Evolutionary conservation across 1,140 invertebrate genomes (phyloP).

Genomic region (Pemphigus obesinymphae): DNA sequence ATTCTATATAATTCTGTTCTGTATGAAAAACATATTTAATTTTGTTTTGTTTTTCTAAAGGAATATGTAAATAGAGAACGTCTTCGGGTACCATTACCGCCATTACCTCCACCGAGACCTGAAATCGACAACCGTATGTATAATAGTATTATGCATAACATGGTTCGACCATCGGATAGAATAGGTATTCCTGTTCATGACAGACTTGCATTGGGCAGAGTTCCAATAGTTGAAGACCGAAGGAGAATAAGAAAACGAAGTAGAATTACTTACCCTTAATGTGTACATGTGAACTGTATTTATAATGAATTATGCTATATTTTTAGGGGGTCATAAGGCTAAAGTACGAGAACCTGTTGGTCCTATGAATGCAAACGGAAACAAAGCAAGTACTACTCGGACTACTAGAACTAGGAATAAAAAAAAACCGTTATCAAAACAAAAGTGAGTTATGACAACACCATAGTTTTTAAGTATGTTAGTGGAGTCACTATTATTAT

Average conservation of each 20-base stretch:
- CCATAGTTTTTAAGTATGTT: neutral
- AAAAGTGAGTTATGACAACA: neutral
- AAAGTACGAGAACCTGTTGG: neutral
- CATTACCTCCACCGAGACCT: neutral
- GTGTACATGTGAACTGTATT: neutral
- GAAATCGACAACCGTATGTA: neutral
- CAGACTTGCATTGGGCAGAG: neutral
- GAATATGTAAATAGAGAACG: constrained; percentile 10
- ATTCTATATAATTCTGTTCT: too few relatives aligned
- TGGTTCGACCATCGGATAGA: neutral
- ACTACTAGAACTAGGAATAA: neutral
- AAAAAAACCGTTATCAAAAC: neutral
- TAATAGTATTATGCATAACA: neutral
- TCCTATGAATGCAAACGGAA: neutral
- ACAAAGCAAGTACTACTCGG: neutral
- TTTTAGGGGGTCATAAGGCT: neutral
- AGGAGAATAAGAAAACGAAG: constrained; percentile 22
- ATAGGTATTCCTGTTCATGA: constrained; percentile 23
- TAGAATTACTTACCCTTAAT: neutral
- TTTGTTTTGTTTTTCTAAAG: neutral
- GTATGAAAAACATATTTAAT: too few relatives aligned
- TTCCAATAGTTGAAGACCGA: constrained; percentile 10
- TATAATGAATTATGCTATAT: neutral
- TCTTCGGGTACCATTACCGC: neutral
- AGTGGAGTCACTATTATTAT: too few relatives aligned